A percentile compares a stretch with the other conserved stretches of the same genome.
Evolutionary conservation across 2,113 vertebrate species (phyloP).

Genomic region (Corythaixoides concolor): DNA sequence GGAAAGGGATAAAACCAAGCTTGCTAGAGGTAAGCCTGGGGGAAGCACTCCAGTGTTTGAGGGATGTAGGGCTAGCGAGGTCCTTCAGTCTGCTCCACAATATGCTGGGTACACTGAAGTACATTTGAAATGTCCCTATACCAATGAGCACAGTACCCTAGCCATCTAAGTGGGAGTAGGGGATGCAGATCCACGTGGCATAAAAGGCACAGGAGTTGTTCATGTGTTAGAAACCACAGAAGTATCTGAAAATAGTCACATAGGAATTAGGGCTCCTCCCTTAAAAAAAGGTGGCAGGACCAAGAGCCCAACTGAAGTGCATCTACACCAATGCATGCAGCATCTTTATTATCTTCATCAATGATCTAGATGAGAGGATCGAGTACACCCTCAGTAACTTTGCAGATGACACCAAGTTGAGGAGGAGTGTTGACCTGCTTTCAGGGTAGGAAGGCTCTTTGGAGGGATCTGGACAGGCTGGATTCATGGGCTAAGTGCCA

Average conservation of each 20-base stretch:
- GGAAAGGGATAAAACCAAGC: too few species aligned
- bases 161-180: too few species aligned
- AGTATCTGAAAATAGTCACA: neutral
- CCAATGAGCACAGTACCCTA: too few species aligned
- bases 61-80: too few species aligned
- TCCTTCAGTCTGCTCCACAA: too few species aligned
- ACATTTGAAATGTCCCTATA: too few species aligned
- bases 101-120: too few species aligned
- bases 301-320: neutral
- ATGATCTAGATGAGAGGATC: neutral
- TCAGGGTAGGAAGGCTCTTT: neutral
- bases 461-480: neutral
- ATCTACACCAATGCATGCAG: neutral
- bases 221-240: neutral
- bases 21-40: too few species aligned
- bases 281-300: neutral
- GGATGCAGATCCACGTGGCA: too few species aligned
- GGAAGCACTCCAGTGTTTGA: too few species aligned
- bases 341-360: neutral
- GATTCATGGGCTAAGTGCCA: neutral
- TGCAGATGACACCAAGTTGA: neutral
- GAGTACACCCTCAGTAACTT: neutral
- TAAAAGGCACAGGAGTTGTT: neutral
- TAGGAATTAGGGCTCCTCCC: neutral
- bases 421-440: neutral